Conservation (phyloP, 2,113 vertebrate species). For the Dryoscopus gambensis region DNA sequence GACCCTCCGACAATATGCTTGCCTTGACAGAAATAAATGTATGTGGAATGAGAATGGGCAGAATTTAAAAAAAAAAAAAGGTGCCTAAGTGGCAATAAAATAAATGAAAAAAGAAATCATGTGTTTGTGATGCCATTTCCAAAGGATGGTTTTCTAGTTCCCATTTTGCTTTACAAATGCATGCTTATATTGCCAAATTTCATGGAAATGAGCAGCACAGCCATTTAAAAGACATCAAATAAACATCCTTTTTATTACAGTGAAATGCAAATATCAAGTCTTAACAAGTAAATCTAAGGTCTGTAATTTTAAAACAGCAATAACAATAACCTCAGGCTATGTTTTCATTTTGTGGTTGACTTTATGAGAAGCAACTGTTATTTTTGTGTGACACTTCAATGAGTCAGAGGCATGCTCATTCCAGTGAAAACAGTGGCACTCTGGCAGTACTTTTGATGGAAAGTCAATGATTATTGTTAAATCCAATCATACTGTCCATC, state of each 20-base stretch:
- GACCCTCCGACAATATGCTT: neutral
- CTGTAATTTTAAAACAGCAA: slow-evolving; percentile 64
- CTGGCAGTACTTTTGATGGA: neutral
- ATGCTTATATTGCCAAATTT: slow-evolving; percentile 58
- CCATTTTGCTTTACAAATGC: slow-evolving; percentile 58
- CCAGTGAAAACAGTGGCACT: neutral
- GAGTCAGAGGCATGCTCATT: slow-evolving; percentile 6
- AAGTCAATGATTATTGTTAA: neutral
- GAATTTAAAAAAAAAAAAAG: neutral
- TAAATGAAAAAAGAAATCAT: slow-evolving; percentile 20
- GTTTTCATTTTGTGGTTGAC: slow-evolving; percentile 50
- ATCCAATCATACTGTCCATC: neutral
- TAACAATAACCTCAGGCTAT: slow-evolving; percentile 67
- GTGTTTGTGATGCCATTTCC: slow-evolving; percentile 44
- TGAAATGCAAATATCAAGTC: slow-evolving; percentile 67
- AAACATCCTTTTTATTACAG: slow-evolving; percentile 67
- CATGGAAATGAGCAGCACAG: slow-evolving; percentile 58
- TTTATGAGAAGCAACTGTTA: slow-evolving; percentile 64
- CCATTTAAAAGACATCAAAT: slow-evolving; percentile 69
- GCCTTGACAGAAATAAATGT: neutral
- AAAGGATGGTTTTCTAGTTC: slow-evolving; percentile 22
- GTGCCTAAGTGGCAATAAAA: slow-evolving; percentile 15
- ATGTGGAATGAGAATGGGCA: neutral
- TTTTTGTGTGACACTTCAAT: slow-evolving; percentile 49
- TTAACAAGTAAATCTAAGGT: slow-evolving; percentile 72